Conservation (phyloP, 2,113 vertebrate species). For the Prionailurus viverrinus region DNA sequence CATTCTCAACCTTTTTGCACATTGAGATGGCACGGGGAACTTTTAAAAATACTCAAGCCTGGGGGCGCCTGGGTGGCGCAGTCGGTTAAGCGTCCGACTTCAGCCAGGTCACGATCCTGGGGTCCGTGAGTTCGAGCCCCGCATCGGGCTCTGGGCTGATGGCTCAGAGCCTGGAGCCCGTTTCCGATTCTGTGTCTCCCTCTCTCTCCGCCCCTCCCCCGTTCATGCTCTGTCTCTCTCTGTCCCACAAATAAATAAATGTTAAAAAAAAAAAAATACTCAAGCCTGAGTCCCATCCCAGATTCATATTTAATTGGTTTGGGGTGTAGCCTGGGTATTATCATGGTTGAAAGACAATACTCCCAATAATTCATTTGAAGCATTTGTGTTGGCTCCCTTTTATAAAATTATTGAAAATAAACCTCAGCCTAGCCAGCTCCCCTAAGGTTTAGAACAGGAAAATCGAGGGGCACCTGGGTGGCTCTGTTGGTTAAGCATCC, state of each 20-base stretch:
- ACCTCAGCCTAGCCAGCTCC: neutral
- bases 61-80: no score
- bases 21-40: neutral
- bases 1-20: neutral
- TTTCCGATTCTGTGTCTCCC: no score
- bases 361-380: neutral
- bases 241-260: no score
- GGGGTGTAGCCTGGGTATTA: neutral
- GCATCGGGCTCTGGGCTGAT: no score
- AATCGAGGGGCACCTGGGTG: no score
- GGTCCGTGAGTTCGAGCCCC: no score
- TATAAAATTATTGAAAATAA: conserved; percentile 44
- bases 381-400: neutral
- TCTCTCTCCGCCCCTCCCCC: no score
- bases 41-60: neutral
- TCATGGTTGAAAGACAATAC: neutral
- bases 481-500: no score
- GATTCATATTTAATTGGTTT: conserved; percentile 11
- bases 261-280: neutral
- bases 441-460: neutral
- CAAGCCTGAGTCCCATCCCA: neutral
- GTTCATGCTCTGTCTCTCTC: no score
- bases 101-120: no score
- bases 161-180: no score
- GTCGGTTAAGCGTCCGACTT: no score